These are phyloP conservation scores for Drosophila trapezifrons DNA, from an alignment of 1,140 invertebrate genomes.

Conservation along the genomic window DNA sequence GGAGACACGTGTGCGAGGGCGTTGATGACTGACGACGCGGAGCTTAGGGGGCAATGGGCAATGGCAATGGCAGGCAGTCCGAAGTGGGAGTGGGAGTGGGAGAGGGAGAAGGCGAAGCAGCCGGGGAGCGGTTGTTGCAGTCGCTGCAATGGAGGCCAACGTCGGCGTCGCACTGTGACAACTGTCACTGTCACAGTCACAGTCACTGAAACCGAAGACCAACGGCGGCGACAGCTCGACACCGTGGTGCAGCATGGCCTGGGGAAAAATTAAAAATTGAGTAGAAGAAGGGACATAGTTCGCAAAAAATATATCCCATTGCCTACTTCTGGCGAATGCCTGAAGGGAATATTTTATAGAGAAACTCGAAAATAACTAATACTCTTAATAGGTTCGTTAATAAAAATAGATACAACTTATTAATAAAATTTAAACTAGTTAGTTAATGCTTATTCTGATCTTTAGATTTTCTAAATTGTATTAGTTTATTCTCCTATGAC, in stretches of 20 bases:
- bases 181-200: constrained; percentile 73
- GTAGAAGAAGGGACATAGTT: not conserved
- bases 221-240: constrained; percentile 22
- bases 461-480: no score
- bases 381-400: no score
- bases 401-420: no score
- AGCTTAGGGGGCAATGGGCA: not conserved
- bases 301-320: no score
- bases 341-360: no score
- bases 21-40: constrained; percentile 49
- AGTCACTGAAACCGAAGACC: constrained; percentile 40
- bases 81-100: constrained; percentile 7
- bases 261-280: not conserved
- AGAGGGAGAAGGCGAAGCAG: not conserved
- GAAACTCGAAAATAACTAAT: no score
- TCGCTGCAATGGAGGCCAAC: constrained; percentile 70
- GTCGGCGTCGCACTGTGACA: constrained; percentile 57
- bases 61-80: constrained; percentile 12
- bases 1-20: constrained; percentile 58
- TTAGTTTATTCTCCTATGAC: no score
- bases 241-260: constrained; percentile 2
- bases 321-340: no score
- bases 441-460: no score
- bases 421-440: no score
- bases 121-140: constrained; percentile 10